Conservation (phyloP, 2,888 invertebrate genomes). For the Philonicus albiceps region DNA sequence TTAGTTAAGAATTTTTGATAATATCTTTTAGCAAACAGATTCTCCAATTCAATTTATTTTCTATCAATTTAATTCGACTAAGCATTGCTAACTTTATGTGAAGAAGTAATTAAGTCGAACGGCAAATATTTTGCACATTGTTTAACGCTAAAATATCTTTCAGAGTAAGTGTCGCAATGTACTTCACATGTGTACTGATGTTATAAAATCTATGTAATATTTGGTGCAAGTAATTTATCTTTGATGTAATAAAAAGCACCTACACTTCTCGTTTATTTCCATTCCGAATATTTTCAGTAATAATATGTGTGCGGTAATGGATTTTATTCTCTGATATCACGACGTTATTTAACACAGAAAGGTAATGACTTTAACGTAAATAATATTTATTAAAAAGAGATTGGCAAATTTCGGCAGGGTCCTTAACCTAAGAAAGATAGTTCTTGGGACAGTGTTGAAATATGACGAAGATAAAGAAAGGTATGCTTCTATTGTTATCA, state of each 20-base stretch:
- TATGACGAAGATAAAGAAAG: neutral
- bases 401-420: neutral
- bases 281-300: neutral
- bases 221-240: neutral
- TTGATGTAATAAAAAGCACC: neutral
- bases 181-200: neutral
- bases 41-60: constrained; percentile 26
- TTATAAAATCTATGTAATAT: neutral
- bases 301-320: neutral
- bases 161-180: neutral
- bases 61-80: neutral
- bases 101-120: neutral
- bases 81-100: neutral
- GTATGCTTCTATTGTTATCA: neutral
- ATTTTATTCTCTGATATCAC: neutral
- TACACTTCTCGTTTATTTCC: neutral
- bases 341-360: neutral
- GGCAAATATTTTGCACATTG: neutral
- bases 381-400: neutral
- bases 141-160: neutral
- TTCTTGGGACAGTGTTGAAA: neutral
- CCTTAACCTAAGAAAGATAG: neutral
- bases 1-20: neutral
- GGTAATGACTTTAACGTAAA: neutral
- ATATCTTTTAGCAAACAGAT: constrained; percentile 42